phyloP scores from a whole-genome alignment of 1,140 invertebrate genomes.

The Zophobas atratus region DNA sequence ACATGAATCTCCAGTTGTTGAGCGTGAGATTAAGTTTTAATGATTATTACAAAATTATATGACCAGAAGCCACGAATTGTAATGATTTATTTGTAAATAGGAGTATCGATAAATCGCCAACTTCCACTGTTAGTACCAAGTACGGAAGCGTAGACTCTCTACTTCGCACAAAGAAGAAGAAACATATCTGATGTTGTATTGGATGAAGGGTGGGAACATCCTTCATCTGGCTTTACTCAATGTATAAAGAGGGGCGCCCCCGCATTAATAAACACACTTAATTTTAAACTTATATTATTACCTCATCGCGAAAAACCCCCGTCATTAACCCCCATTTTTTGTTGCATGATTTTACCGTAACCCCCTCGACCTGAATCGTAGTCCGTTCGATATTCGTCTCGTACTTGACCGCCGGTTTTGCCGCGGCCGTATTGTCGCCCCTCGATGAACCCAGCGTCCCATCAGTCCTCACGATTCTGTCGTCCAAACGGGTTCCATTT shows the following conservation, averaged over 20 bases:
- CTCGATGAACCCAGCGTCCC: constrained; percentile 99
- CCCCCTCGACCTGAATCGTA: constrained; percentile 97
- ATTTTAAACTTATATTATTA: background rate
- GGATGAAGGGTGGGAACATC: constrained; percentile 57
- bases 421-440: constrained; percentile 98
- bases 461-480: constrained; percentile 98
- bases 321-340: constrained; percentile 75
- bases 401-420: constrained; percentile 98
- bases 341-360: constrained; percentile 95
- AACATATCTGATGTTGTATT: constrained; percentile 65
- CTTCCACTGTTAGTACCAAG: constrained; percentile 47
- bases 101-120: constrained; percentile 4
- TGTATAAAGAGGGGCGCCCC: constrained; percentile 5
- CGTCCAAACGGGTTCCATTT: constrained; percentile 97
- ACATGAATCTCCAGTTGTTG: constrained; percentile 86
- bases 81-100: constrained; percentile 28
- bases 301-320: constrained; percentile 48
- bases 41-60: constrained; percentile 83
- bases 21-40: constrained; percentile 94
- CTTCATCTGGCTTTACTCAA: constrained; percentile 32
- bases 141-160: constrained; percentile 63
- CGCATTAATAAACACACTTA: constrained; percentile 13
- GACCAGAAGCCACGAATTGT: constrained; percentile 54
- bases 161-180: constrained; percentile 60
- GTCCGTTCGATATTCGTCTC: constrained; percentile 98